Evolutionary conservation across 2,113 vertebrate species (phyloP).

Genomic region (Ammodytes marinus): DNA sequence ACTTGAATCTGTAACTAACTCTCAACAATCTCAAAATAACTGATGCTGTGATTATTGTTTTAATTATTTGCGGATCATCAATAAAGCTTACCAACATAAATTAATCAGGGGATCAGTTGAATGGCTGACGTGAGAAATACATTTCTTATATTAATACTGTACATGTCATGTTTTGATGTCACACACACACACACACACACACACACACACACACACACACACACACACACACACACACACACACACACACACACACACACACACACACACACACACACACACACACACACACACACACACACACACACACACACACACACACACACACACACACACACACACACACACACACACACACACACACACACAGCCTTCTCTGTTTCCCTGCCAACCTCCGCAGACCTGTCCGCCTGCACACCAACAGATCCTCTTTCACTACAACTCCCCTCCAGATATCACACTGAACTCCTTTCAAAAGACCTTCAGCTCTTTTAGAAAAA

Average conservation of each 20-base stretch:
- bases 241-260: neutral
- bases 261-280: neutral
- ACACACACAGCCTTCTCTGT: conserved; percentile 69
- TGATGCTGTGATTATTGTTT: neutral
- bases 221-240: neutral
- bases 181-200: neutral
- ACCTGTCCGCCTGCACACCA: conserved; percentile 44
- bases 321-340: neutral
- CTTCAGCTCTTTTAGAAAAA: conserved; percentile 21
- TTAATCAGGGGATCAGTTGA: neutral
- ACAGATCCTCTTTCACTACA: conserved; percentile 63
- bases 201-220: neutral
- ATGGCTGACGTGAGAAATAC: neutral
- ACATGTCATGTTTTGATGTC: conserved; percentile 2
- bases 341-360: neutral
- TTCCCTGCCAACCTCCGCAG: conserved; percentile 26
- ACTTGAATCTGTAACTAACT: neutral
- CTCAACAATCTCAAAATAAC: neutral
- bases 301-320: neutral
- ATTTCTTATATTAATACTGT: neutral
- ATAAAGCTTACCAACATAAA: neutral
- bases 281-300: neutral
- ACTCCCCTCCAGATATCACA: conserved; percentile 33
- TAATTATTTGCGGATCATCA: too few species aligned
- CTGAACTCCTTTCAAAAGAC: conserved; percentile 49